Conservation (phyloP, 1,140 invertebrate species). For the Dryas iulia region DNA sequence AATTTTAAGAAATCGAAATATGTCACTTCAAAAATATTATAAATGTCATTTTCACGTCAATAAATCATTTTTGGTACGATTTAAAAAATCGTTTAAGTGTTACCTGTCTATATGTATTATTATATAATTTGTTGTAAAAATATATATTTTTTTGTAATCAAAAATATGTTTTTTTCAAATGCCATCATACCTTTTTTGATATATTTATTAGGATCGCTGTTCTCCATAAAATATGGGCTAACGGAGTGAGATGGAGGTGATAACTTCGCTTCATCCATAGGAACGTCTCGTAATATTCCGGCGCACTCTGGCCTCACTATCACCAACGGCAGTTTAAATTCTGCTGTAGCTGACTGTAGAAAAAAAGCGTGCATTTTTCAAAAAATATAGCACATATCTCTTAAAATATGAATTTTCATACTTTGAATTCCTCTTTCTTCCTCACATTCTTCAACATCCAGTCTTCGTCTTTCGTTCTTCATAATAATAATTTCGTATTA, state of each 20-base stretch:
- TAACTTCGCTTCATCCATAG: slow-evolving; percentile 80
- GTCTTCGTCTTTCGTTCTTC: slow-evolving; percentile 16
- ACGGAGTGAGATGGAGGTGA: slow-evolving; percentile 79
- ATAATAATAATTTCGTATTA: slow-evolving; percentile 15
- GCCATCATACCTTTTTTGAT: slow-evolving; percentile 80
- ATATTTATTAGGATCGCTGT: slow-evolving; percentile 83
- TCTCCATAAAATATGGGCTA: slow-evolving; percentile 86
- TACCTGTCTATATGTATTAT: too few species aligned
- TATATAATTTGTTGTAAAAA: background rate
- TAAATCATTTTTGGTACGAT: background rate
- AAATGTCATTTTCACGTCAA: background rate
- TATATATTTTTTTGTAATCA: background rate
- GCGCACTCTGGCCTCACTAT: slow-evolving; percentile 83
- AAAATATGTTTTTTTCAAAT: background rate
- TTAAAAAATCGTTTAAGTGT: background rate
- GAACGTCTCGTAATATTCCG: slow-evolving; percentile 81
- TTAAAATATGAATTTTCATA: background rate
- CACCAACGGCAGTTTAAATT: slow-evolving; percentile 84
- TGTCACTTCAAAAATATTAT: background rate
- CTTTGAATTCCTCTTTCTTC: background rate
- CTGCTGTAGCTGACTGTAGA: slow-evolving; percentile 81
- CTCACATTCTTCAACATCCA: slow-evolving; percentile 19
- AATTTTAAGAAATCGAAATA: background rate
- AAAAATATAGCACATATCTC: background rate
- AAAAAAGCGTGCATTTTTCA: slow-evolving; percentile 30